Evolutionary conservation across 1,140 invertebrate species (phyloP), one percentile per base, ranked within the genome.

Genomic region (Apis laboriosa): DNA sequence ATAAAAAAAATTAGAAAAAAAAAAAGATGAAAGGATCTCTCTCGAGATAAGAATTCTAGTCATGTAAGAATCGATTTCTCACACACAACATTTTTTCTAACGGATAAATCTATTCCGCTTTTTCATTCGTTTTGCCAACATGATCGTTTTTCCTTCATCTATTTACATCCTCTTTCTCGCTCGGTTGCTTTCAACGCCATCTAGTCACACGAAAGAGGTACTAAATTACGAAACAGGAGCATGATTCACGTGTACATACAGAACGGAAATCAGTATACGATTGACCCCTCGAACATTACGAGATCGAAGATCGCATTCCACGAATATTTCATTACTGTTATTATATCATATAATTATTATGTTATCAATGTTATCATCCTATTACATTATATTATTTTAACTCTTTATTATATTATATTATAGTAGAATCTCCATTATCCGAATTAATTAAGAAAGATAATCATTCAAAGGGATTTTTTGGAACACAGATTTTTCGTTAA

Each of bases 111-210:
- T 51, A 15, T n/a, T 51, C 11, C 21, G 28, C 12, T 55, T 66
- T 43, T 66, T 19, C 75, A 53, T 77, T 77, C 75, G 24, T 77
- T 76, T 34, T 51, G 53, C 15, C 58, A 24, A 49, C 34, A 51
- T 9, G 43, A 53, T 53, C 17, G 21, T 64, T 58, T 51, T 13
- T 66, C 58, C 49, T 24, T 43, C 68, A 11, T 53, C 15, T 43
- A 66, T 43, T 66, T 43, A 21, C 66, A 21, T 17, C 13, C 43
- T 51, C n/a, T 24, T 53, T 53, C 28, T 56, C 12, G 24, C 71
- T 60, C 24, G 19, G 28, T 58, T n/a, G 71, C 71, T 58, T 73
- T 73, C 21, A 43, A 51, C 49, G 68, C 24, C 51, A 21, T 4
- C 9, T 24, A 8, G n/a, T 15, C 13, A n/a, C 67, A 24, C n/a